A percentile compares a stretch with the other conserved stretches of the same genome.
phyloP scores from a whole-genome alignment of 2,113 vertebrate species.

The Erythrocercus mccallii region DNA sequence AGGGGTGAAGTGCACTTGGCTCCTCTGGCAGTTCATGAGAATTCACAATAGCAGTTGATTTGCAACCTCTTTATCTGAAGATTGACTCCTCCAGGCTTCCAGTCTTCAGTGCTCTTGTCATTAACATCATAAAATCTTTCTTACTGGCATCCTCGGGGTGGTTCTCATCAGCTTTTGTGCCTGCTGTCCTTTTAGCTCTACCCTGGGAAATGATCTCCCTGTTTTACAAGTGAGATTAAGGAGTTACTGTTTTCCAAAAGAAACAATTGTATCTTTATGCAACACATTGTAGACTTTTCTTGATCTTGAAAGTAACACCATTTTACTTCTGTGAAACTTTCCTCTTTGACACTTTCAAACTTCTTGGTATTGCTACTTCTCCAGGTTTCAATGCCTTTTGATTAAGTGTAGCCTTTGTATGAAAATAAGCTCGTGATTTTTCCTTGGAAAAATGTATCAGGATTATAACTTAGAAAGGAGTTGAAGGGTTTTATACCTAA shows the following conservation, averaged over 20 bases:
- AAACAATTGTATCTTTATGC: background rate
- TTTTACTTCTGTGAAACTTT: background rate
- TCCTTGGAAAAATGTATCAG: background rate
- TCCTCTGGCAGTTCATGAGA: background rate
- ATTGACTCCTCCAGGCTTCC: background rate
- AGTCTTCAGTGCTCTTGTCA: background rate
- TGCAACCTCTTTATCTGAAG: background rate
- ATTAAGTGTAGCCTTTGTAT: background rate
- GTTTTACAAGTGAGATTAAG: background rate
- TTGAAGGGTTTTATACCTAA: background rate
- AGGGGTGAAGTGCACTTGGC: too few relatives aligned
- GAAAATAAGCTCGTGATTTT: background rate
- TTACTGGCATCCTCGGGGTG: background rate
- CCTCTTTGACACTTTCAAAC: background rate
- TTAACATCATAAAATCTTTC: background rate
- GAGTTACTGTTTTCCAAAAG: background rate
- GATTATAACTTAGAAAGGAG: background rate
- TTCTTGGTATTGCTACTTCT: background rate
- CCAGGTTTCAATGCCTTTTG: background rate
- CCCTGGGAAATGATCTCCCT: background rate
- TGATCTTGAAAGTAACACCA: background rate
- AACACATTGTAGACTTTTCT: background rate
- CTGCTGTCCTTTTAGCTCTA: background rate
- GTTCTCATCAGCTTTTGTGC: background rate
- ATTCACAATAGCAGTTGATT: background rate